Evolutionary conservation across 2,113 vertebrate genomes (phyloP), one percentile per base, ranked within the genome.

Genomic region (Gallinago media): DNA sequence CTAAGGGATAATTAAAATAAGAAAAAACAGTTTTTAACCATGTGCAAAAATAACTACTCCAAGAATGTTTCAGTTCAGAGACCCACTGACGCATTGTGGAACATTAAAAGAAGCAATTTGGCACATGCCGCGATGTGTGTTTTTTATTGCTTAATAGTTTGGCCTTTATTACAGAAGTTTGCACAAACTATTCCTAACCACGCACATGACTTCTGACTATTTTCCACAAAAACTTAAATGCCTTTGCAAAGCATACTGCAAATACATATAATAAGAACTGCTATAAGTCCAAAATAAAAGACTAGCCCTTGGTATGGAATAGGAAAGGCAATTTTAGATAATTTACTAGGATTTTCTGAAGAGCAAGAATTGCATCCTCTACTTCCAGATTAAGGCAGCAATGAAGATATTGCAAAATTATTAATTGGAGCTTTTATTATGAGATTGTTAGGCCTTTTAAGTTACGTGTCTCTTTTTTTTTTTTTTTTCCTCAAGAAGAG

Each of bases 1-100:
- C 99, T 99, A 96, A 47, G 52, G 82, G 74, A 27, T 75, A 94
- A 96, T 93, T 65, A 74, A 85, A 96, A 83, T 17, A 55, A 97
- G 59, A 95, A 91, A 89, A 93, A 93, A 5, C 25, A 86, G 44
- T 25, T 92, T 96, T 88, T 88, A 96, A 82, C 15, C 55, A 62
- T 36, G 25, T 74, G 65, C 44, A 95, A 86, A 79, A 93, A 66
- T 49, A 95, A 75, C 32, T 47, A 36, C 13, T 89, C 13, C 36
- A 77, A 71, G 59, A 82, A 67, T 42, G 34, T 61, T 96, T 81
- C 38, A 20, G 46, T 82, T 78, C 82, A 92, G 82, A 92, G 77
- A 94, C 15, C 23, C 19, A 79, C 27, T 86, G 68, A 84, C 2
- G 20, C 46, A 49, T 29, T 68, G 65, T 70, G 62, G 25, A 88